A percentile compares a stretch with the other conserved stretches of the same genome.
Evolutionary conservation across 2,888 invertebrate genomes (phyloP).

Genomic region (Archips xylosteana): DNA sequence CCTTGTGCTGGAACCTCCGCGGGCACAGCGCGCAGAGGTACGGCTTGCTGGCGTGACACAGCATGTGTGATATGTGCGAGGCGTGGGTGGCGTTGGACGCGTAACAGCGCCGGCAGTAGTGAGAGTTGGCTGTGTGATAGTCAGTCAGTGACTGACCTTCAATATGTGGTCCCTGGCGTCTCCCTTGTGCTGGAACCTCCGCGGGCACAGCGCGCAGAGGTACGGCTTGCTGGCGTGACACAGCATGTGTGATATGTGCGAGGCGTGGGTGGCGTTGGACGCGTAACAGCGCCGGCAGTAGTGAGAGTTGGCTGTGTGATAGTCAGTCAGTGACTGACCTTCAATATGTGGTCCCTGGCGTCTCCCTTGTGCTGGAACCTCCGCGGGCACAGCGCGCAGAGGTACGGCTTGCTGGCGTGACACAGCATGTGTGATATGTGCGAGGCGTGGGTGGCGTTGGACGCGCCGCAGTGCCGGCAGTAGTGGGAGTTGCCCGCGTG

Average conservation of each 20-base stretch:
- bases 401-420: conserved; percentile 23
- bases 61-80: too few relatives aligned
- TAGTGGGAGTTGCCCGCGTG: neutral
- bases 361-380: conserved; percentile 26
- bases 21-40: neutral
- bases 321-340: too few relatives aligned
- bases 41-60: too few relatives aligned
- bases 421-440: conserved; percentile 25
- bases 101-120: too few relatives aligned
- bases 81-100: too few relatives aligned
- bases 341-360: conserved; percentile 39
- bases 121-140: too few relatives aligned
- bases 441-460: neutral
- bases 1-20: too few relatives aligned
- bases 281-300: conserved; percentile 23
- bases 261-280: neutral
- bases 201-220: conserved; percentile 33
- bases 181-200: conserved; percentile 22
- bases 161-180: conserved; percentile 40
- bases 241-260: conserved; percentile 26
- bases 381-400: conserved; percentile 33
- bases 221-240: conserved; percentile 20
- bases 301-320: too few relatives aligned
- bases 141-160: too few relatives aligned
- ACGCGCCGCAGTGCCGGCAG: conserved; percentile 21